Conservation (phyloP, 2,888 invertebrate species). For the Lepidonotus clava region DNA sequence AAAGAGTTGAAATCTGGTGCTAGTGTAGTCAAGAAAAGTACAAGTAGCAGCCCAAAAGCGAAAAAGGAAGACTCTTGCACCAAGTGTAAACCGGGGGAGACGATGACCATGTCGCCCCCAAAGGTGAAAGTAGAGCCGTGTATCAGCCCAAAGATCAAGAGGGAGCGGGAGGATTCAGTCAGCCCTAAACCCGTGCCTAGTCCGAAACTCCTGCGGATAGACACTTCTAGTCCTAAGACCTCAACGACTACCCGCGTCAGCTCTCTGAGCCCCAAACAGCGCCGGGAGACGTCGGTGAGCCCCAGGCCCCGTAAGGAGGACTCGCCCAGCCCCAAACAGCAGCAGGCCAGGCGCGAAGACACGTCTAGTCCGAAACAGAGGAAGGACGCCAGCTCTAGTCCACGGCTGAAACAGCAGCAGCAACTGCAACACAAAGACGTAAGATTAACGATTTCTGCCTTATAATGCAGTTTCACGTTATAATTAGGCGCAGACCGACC, state of each 20-base stretch:
- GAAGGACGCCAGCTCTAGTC: neutral
- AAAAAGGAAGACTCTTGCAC: neutral
- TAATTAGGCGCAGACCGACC: no score
- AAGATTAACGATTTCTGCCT: no score
- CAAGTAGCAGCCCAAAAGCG: neutral
- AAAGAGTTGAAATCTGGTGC: slow-evolving; percentile 43
- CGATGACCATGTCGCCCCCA: neutral
- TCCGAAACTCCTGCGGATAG: slow-evolving; percentile 39
- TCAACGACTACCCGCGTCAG: neutral
- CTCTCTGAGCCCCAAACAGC: neutral
- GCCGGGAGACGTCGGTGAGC: neutral
- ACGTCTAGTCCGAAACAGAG: slow-evolving; percentile 11
- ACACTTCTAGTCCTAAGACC: slow-evolving; percentile 44
- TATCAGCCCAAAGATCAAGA: neutral
- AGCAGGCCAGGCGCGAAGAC: neutral
- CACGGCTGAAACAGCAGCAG: no score
- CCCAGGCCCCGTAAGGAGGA: neutral
- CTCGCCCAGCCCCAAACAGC: neutral
- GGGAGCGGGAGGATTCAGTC: slow-evolving; percentile 8
- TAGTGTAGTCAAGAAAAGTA: slow-evolving; percentile 26
- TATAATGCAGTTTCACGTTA: no score
- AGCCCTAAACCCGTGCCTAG: slow-evolving; percentile 32
- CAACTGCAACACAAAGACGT: no score
- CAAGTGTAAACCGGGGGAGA: neutral
- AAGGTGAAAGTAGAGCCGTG: slow-evolving; percentile 41